These are phyloP conservation scores for Sarcophaga subvicina DNA, from an alignment of 2,888 invertebrate genomes.

Conservation along the genomic window DNA sequence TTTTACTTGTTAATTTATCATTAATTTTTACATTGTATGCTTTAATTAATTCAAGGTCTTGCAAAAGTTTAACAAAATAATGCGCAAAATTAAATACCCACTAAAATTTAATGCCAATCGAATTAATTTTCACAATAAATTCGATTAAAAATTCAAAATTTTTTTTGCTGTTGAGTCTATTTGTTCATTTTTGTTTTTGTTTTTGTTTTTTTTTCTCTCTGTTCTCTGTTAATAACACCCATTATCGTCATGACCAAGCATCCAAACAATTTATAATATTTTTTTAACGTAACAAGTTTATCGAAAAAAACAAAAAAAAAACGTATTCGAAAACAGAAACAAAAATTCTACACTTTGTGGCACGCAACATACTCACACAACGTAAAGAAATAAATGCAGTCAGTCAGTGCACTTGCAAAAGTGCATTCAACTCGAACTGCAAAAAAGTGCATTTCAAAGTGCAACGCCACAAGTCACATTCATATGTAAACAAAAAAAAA, in stretches of 20 bases:
- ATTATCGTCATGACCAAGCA: slow-evolving; percentile 41
- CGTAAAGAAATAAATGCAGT: background rate
- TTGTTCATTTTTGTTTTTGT: background rate
- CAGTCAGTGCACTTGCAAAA: slow-evolving; percentile 24
- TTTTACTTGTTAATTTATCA: background rate
- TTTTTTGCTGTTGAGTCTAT: background rate
- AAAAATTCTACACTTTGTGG: slow-evolving; percentile 41
- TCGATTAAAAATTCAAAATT: slow-evolving; percentile 40
- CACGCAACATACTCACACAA: slow-evolving; percentile 47
- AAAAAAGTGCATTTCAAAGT: background rate
- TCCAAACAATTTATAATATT: slow-evolving; percentile 25
- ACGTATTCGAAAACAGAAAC: background rate
- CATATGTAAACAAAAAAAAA: background rate
- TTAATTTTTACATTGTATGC: slow-evolving; percentile 33
- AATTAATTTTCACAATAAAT: slow-evolving; percentile 54
- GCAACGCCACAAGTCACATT: background rate
- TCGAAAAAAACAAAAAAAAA: slow-evolving; percentile 36
- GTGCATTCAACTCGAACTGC: slow-evolving; percentile 66
- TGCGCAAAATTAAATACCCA: slow-evolving; percentile 11
- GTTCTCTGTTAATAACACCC: slow-evolving; percentile 53
- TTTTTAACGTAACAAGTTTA: slow-evolving; percentile 51
- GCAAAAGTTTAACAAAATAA: background rate
- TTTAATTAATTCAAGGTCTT: slow-evolving; percentile 61
- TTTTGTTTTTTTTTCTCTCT: slow-evolving; percentile 7
- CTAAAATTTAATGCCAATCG: slow-evolving; percentile 55